Evolutionary conservation across 1,140 invertebrate genomes (phyloP), one percentile per base, ranked within the genome.

Genomic region (Zelostemma sp.): DNA sequence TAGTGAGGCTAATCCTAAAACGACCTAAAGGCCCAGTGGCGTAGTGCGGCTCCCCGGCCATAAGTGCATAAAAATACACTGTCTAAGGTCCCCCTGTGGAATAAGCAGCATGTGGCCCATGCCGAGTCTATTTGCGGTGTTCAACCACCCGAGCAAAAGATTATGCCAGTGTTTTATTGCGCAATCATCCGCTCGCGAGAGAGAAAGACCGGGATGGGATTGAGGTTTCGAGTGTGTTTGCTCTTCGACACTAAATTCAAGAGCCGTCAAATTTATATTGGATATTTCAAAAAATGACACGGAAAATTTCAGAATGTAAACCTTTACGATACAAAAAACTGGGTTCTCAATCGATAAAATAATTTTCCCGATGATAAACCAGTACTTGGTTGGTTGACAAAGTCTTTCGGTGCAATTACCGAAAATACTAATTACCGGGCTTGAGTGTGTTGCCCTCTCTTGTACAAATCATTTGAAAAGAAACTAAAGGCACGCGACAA

Each of bases 91-190:
- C 58, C 67, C 71, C 59, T 40, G 57, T 40, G 59, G 57, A 46
- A 46, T 38, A 54, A 59, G 58, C 63, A 61, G 66, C 71, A 73
- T 69, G 71, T 70, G 71, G 71, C 69, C 67, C 43, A 8, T 59
- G 58, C 49, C 17, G 43, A 14, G 67, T 70, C 49, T 68, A 73
- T 73, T 73, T 70, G 72, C 45, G 72, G 67, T 51, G 70, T 56
- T 68, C 56, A 76, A 80, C 79, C 77, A 80, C 53, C 73, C 76
- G 71, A 68, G 65, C 21, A 48, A 51, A 60, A 69, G 66, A 80
- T 80, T 79, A 80, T 79, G 78, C 72, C 75, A 79, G 71, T 79
- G 79, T 81, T 82, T 80, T 78, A 82, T 82, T 80, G 80, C 68
- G 75, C 76, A 75, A 80, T 80, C 78, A 80, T 80, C 79, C 80